A percentile compares a stretch with the other conserved stretches of the same genome.
Conservation (phyloP, 2,797 vertebrate species). For the Echiichthys vipera region DNA sequence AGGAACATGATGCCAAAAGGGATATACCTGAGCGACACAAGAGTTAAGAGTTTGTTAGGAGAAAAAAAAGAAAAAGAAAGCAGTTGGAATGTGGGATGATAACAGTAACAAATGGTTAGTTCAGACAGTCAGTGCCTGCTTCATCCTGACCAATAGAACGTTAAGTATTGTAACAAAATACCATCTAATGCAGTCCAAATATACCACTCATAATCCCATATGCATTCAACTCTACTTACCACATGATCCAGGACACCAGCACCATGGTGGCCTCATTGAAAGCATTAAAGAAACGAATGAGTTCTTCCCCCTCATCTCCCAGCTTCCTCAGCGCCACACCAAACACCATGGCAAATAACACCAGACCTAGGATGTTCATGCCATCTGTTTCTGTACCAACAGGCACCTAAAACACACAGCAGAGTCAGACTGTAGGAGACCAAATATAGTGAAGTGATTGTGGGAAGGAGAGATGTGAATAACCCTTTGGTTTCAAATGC, state of each 20-base stretch:
- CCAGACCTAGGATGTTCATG: conserved; percentile 98
- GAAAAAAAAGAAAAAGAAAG: not conserved
- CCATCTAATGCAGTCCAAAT: not conserved
- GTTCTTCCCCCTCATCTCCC: conserved; percentile 93
- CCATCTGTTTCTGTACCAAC: conserved; percentile 90
- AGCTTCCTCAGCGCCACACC: conserved; percentile 96
- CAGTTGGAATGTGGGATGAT: not conserved
- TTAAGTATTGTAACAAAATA: not conserved
- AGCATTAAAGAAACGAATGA: conserved; percentile 96
- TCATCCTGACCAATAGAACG: not conserved
- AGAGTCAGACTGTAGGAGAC: conserved; percentile 8
- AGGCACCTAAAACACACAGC: conserved; percentile 86
- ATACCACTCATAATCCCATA: not conserved
- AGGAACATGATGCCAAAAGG: conserved; percentile 98
- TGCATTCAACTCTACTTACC: conserved; percentile 84
- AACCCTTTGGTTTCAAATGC: not conserved
- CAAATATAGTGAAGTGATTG: not conserved
- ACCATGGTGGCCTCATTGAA: conserved; percentile 99
- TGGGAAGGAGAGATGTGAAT: not conserved
- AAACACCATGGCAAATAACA: conserved; percentile 94
- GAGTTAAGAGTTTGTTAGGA: not conserved
- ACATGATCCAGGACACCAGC: conserved; percentile 99
- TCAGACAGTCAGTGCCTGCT: not conserved
- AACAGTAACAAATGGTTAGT: not conserved
- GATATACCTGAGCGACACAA: conserved; percentile 90